Evolutionary conservation across 2,797 vertebrate species (phyloP), one percentile per base, ranked within the genome.

Genomic region (Champsocephalus gunnari): DNA sequence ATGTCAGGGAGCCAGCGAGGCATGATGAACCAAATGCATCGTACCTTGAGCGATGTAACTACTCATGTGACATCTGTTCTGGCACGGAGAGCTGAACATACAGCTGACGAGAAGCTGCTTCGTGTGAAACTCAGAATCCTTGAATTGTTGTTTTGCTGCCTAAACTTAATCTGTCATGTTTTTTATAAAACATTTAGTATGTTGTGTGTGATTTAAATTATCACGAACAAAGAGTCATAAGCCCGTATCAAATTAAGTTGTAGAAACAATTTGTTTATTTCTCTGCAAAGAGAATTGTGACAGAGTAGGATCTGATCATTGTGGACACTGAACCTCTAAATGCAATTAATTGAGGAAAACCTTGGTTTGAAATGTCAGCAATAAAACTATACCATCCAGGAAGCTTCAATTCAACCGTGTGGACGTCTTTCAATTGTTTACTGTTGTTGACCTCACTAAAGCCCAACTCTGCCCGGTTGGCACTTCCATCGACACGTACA

Each of bases 1-100:
- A 77, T 66, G 85, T 90, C 85, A 79, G 80, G 12, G 65, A 84
- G 58, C 76, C 83, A 87, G 81, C 11, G 84, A 91, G 65, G 89
- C 87, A 48, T 81, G 83, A 89, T 79, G 84, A 88, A 82, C 79
- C 82, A 82, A 87, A 89, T 83, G 81, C 81, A 89, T 91, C 84
- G 69, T 84, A 92, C 86, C 88, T 87, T 88, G 77, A 89, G 85
- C 84, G 60, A 88, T 83, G 66, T 63, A 82, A 78, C 83, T 81
- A 81, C 77, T 89, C 86, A 86, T 81, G 88, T 91, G 87, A 86
- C 84, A 89, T 89, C 81, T 74, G 82, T 66, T 89, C 79, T 77
- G 77, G 72, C 63, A 86, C 66, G n/a, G 59, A 73, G 68, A 61
- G 44, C 60, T 69, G 80, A 84, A 72, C 59, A 66, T 63, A 66